Base-by-base conservation (phyloP, 1,140 invertebrate genomes). In the Drosophila mayri region DNA sequence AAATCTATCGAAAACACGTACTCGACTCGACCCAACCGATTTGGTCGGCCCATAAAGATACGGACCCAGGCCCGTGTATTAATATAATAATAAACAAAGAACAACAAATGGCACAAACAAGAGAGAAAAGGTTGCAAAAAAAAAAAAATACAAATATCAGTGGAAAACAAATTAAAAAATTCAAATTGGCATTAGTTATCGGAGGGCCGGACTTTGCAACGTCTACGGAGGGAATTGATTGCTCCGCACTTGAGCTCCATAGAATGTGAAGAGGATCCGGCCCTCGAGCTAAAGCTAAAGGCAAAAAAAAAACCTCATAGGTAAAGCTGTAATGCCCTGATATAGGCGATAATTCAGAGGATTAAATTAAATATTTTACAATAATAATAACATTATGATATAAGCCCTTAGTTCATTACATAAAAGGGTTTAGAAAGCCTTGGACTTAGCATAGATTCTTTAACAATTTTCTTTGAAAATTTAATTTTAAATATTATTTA, bases 1-100 rank as follows among this genome's bases (percentile, higher is more conserved):
- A 85, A 85, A 74, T 68, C 74, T 83, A 86, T 79, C 63, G 66
- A 86, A 78, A 79, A 87, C 82, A 86, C 41, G 74, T 78, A 86
- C 82, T 86, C 60, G 62, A 73, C 14, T 68, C 44, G 73, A 76
- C 61, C 66, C 62, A 64, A 77, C 49, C 75, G 70, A 82, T 76
- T 80, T 72, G 49, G 54, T 50, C 55, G 41, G 66, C 70, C 60
- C 75, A 82, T 86, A 86, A 86, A 86, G 74, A 63, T 87, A 79
- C 37, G 71, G 35, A 14, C 35, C 52, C 52, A 25, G 52, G 35
- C 6, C 75, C 66, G 38, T 49, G 73, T 68, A 77, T 67, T 60
- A 62, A 77, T 73, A 67, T 47, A 77, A 84, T 84, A 81, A 78
- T 85, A 81, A 85, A 81, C 79, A 81, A 81, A 77, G 68, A 72